Evolutionary conservation across 1,140 invertebrate species (phyloP), one percentile per base, ranked within the genome.

Genomic region (Chironomus tepperi): DNA sequence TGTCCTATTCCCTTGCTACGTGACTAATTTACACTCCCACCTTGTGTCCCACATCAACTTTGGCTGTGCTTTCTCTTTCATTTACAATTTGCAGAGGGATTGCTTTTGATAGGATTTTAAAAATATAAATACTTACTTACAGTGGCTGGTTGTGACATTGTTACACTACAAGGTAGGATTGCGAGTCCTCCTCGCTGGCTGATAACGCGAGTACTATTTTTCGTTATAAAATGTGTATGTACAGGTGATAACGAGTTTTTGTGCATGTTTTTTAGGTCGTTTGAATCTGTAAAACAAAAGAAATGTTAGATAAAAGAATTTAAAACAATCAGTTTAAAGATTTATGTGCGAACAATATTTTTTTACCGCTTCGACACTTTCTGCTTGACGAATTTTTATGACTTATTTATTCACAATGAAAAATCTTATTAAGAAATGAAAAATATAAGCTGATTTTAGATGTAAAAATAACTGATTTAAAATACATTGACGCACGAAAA

Each of bases 71-170:
- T 57, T 19, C 19, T 7, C 65, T 70, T 70, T 19, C 18, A 19
- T n/a, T 18, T 57, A 57, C 47, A 57, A 57, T 57, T 34, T 34
- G 24, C 47, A 57, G 8, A 57, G 47, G 47, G 47, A 57, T 57
- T 57, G 47, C 47, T 57, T 57, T 57, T 12, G n/a, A 57, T 57
- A 57, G 47, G 47, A 57, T 57, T n/a, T 57, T 57, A n/a, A 57
- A 57, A 74, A 64, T 57, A 74, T 64, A 74, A 74, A 74, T 74
- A 74, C 73, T 74, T 74, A 74, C 73, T 74, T 74, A 74, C 73
- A 74, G 73, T 74, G 73, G 73, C 73, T 74, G 73, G 73, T 74
- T 24, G 21, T 74, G 73, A 19, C 73, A 74, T 74, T 74, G 73
- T 74, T 24, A 74, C 73, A n/a, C 21, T 74, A 43, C 73, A 74